Base-by-base conservation (phyloP, 2,113 vertebrate genomes). In the Bos taurus region DNA sequence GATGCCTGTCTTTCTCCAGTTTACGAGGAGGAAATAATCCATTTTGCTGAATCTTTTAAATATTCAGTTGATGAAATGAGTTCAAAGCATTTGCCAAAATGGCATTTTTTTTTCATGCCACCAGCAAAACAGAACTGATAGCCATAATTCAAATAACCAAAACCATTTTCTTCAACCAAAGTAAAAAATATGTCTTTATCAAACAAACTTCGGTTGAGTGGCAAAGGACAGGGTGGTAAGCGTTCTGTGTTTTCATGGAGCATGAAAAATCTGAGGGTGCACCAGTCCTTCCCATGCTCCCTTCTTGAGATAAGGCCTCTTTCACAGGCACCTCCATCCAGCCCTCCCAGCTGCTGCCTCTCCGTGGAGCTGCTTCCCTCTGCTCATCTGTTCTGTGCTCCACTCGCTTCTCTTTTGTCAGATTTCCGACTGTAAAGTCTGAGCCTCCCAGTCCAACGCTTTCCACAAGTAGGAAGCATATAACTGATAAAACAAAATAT, bases 321-420 rank as follows among this genome's bases (percentile, higher is more conserved):
- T 56, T 54, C 62, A 17, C 0, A 0, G 30, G 30, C 16, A 3
- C 2, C 16, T 56, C 62, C 3, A 0, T 0, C 0, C 60, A 1
- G 19, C 10, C 5, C 36, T 16, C 16, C 23, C 33, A 3, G 1
- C 60, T 3, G 25, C 43, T 15, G 40, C 2, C 1, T 64, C 23
- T 16, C 50, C 12, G 0, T 1, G 40, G 50, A 11, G 28, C 30
- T 25, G 36, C 36, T 36, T 15, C 40, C 30, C 17, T 25, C 9
- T 3, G 11, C 54, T 7, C 62, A 9, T 2, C 64, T 11, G 23
- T 3, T 6, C 64, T 5, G 17, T 25, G 17, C 25, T 12, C 4
- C 21, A 6, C 9, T 48, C 26, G 3, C 33, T 17, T 12, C 57
- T 33, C 23, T 19, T 1, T 1, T 2, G 13, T 54, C 54, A 26